Base-by-base conservation (phyloP, 2,888 invertebrate genomes). In the Zaprionus bogoriensis region DNA sequence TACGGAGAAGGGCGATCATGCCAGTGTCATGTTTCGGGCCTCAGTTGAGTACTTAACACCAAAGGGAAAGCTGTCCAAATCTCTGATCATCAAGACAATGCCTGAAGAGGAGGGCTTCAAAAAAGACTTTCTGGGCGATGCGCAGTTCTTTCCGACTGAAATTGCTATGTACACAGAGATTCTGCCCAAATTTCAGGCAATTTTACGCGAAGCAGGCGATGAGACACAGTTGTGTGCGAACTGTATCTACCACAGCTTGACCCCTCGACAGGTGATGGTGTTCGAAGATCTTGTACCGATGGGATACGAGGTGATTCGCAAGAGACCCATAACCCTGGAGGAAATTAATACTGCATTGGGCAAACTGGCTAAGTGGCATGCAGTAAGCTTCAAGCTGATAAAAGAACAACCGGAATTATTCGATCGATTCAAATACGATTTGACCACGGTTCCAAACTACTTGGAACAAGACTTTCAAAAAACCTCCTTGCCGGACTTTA, bases 51-150 rank as follows among this genome's bases (percentile, higher is more conserved):
- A 72, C 12, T 14, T 46, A 32, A 48, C 67, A 36, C 3, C 61
- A 54, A 28, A 53, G 47, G 55, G 74, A 67, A 45, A 78, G 55
- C 58, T 48, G 22, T 36, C 20, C 38, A 54, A 77, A 52, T 67
- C 77, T 1, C 20, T 78, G 54, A 79, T 89, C 19, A 72, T 89
- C 1, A 89, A 89, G 53, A 82, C 84, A 0, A 85, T 88, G 84
- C 88, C 89, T 0, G 75, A 79, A 9, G 9, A 10, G 12, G 79
- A 87, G 4, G 77, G 87, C 1, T 14, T 50, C 0, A 89, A 88
- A 57, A 83, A 63, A 42, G 83, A 88, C 0, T 30, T 88, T 23
- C 14, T 89, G 5, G 59, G 25, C 0, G 70, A 77, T 2, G 54
- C 74, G 0, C 45, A 51, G 6, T 59, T 88, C 17, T 89, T 89